A percentile compares a stretch with the other conserved stretches of the same genome.
These are phyloP conservation scores for Phrynosoma platyrhinos DNA, from an alignment of 2,113 vertebrate genomes.

Conservation along the genomic window DNA sequence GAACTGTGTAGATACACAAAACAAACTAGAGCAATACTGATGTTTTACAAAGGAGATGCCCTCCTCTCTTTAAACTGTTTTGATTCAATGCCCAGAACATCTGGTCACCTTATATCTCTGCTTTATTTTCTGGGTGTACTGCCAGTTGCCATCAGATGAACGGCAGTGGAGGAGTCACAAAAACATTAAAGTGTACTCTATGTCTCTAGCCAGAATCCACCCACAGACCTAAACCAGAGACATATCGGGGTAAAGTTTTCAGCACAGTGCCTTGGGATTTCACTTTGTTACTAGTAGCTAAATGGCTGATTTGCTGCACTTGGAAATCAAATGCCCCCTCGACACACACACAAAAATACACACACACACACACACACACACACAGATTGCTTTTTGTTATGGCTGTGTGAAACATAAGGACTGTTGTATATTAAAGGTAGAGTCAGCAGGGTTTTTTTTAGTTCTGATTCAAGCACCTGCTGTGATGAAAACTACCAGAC, in stretches of 20 bases:
- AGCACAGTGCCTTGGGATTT: neutral
- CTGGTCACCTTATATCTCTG: constrained; percentile 48
- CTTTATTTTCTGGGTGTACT: constrained; percentile 37
- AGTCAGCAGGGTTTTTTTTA: neutral
- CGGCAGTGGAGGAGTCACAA: neutral
- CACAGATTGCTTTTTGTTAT: neutral
- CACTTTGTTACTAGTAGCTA: neutral
- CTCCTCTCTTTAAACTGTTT: neutral
- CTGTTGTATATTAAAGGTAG: neutral
- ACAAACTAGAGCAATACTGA: constrained; percentile 8
- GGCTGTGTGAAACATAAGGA: neutral
- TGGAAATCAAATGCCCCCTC: neutral
- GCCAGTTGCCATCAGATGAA: constrained; percentile 36
- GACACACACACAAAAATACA: too few relatives aligned
- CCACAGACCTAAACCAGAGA: constrained; percentile 13
- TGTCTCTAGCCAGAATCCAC: constrained; percentile 28
- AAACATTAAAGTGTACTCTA: neutral
- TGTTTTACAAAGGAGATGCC: neutral
- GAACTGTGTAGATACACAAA: neutral
- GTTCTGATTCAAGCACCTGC: neutral
- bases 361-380: too few relatives aligned
- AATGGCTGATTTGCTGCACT: neutral
- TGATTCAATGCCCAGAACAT: constrained; percentile 57
- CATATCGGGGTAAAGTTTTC: constrained; percentile 27
- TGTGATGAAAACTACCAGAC: neutral